Conservation (phyloP, 2,888 invertebrate species). For the Apodemia zela region DNA sequence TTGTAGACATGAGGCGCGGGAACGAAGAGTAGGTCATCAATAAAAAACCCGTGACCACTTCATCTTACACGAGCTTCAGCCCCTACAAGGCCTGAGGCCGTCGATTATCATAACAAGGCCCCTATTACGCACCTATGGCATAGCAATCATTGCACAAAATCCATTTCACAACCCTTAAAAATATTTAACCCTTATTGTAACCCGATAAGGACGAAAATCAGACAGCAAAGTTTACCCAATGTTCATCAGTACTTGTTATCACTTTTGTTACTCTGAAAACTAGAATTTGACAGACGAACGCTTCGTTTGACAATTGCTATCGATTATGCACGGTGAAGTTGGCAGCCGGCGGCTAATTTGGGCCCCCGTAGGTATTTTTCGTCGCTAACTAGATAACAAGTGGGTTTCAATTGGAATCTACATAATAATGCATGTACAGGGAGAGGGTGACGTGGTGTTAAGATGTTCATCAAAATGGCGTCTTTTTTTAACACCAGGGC, state of each 20-base stretch:
- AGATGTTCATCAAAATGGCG: neutral
- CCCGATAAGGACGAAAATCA: constrained; percentile 32
- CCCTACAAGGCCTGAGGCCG: constrained; percentile 54
- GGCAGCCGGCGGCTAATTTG: constrained; percentile 70
- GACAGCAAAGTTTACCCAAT: constrained; percentile 4
- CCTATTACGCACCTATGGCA: constrained; percentile 69
- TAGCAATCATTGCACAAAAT: constrained; percentile 35
- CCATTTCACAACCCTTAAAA: constrained; percentile 23
- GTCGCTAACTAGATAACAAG: constrained; percentile 79
- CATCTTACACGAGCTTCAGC: constrained; percentile 49
- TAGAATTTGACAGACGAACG: constrained; percentile 77
- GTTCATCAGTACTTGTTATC: constrained; percentile 35
- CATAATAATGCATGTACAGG: constrained; percentile 68
- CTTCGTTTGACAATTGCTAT: constrained; percentile 79
- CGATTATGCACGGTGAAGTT: constrained; percentile 70
- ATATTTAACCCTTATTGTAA: constrained; percentile 5
- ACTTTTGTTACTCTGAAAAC: constrained; percentile 65
- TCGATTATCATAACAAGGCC: constrained; percentile 77
- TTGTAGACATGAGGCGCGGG: too few species aligned
- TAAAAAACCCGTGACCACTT: constrained; percentile 31
- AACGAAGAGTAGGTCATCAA: neutral
- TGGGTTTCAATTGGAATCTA: constrained; percentile 79
- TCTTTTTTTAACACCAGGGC: neutral
- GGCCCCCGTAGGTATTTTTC: constrained; percentile 73
- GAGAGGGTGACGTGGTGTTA: constrained; percentile 26